phyloP scores from a whole-genome alignment of 2,113 vertebrate genomes.

The Microtus ochrogaster region DNA sequence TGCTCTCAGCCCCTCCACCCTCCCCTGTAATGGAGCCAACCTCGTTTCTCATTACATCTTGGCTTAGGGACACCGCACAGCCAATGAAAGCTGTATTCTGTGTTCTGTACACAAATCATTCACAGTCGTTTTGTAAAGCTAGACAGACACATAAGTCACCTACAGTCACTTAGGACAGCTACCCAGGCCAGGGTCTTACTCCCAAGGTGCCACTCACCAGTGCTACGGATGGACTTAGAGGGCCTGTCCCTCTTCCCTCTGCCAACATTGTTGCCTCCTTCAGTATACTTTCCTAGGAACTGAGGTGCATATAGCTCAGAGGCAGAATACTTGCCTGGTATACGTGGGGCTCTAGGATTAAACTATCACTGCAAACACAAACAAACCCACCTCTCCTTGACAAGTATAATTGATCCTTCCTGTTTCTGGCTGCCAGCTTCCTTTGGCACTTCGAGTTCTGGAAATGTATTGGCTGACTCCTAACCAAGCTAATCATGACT shows the following conservation, averaged over 20 bases:
- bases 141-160: neutral
- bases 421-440: neutral
- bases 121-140: neutral
- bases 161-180: neutral
- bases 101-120: neutral
- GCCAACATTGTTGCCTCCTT: neutral
- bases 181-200: neutral
- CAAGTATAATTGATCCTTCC: neutral
- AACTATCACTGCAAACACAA: neutral
- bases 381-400: neutral
- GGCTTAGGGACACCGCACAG: neutral
- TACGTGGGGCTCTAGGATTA: neutral
- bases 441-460: neutral
- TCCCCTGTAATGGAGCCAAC: constrained; percentile 50
- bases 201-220: neutral
- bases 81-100: neutral
- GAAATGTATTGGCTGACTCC: neutral
- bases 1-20: constrained; percentile 21
- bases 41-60: constrained; percentile 67
- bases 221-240: neutral
- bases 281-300: neutral
- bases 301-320: neutral
- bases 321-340: neutral
- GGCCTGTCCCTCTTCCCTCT: neutral
- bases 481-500: neutral